Evolutionary conservation across 2,888 invertebrate species (phyloP), one percentile per base, ranked within the genome.

Genomic region (Nycteola revayana): DNA sequence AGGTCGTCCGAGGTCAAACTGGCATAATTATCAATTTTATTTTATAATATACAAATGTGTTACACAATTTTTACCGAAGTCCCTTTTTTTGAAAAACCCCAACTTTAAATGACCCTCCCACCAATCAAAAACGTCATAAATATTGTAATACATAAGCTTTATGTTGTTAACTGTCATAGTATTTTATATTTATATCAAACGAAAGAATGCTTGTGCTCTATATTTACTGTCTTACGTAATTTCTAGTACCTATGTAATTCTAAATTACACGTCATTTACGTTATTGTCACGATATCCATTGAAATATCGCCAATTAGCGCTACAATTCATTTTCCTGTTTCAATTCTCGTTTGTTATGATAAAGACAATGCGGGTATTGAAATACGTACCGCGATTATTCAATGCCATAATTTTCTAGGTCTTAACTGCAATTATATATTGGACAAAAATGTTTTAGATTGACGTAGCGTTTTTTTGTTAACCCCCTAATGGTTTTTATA

Each of bases 131-230:
- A 3, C 5, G 14, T 14, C 3, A 14, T 14, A 14, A 14, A 14
- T 14, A 14, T 14, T 14, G n/a, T n/a, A n/a, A 14, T 14, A 14
- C 14, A 3, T 14, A 14, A 70, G 70, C 70, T 75, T 75, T 71
- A 57, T 73, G 73, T 77, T 60, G 66, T 70, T 75, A 76, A 78
- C 70, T 52, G 49, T 35, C 48, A 51, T 56, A 60, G 50, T 62
- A 61, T 52, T 42, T 46, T 42, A 31, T 39, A 42, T 56, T 61
- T 54, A 58, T 60, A 47, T 45, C 49, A 50, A 45, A 54, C 39
- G 39, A 47, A 45, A 55, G 65, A 67, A 66, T 70, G 70, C 67
- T 70, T 65, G 70, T 73, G 65, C 69, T 66, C 58, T 36, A 14
- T 48, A 49, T 53, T 55, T 42, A 35, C 36, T 37, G 25, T 41